Evolutionary conservation across 2,888 invertebrate species (phyloP), one percentile per base, ranked within the genome.

Genomic region (Leptopilina myrica): DNA sequence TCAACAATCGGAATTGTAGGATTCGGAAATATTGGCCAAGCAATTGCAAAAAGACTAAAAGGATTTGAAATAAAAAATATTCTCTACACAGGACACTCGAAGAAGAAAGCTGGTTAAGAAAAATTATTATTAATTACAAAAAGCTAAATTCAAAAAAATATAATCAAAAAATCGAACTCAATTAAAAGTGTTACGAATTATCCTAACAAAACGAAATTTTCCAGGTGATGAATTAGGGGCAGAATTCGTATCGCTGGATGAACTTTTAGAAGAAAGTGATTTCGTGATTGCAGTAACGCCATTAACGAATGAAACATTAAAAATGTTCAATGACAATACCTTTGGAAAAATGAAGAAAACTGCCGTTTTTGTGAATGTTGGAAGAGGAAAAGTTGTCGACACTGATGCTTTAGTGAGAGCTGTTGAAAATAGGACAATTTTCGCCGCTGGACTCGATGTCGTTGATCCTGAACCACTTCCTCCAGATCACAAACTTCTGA

Each of bases 361-460:
- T 49, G 93, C 96, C 0, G 93, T 97, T 5, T 93, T 97, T 62
- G 93, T 97, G 3, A 97, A 97, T 88, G 93, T 96, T 69, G 95
- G 95, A 67, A 92, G 96, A 86, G 96, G 96, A 90, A 95, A 94
- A 91, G 92, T 96, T 33, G 93, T 96, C 0, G 95, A 98, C 84
- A 97, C 98, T 88, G 94, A 96, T 0, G 97, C 96, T 80, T 92
- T 99, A 53, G 94, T 96, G 78, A 93, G 94, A 69, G 98, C 98
- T 0, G 92, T 98, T 75, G 95, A 95, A 87, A 93, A 92, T 62
- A 94, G 95, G 3, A 93, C 94, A 83, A 98, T 98, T 81, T 95
- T 95, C 88, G 96, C 96, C 0, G 98, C 98, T 2, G 98, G 98
- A 0, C 93, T 98, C 2, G 98, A 99, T 90, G 98, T 98, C 5